These are phyloP conservation scores for Psittacula derbiana DNA, from an alignment of 2,797 vertebrate genomes.

Conservation along the genomic window DNA sequence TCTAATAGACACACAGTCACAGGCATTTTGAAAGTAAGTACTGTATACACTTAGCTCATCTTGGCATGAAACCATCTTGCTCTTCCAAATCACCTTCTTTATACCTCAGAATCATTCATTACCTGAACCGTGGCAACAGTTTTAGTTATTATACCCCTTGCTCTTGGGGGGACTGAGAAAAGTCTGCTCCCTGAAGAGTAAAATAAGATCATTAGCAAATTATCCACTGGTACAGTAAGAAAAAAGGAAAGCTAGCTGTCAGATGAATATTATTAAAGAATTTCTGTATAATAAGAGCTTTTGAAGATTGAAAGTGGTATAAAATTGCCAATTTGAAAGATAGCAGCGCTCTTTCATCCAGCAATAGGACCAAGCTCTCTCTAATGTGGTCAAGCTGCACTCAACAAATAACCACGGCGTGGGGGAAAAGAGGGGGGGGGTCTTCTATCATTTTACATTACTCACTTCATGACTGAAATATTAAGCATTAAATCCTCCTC, in stretches of 20 bases:
- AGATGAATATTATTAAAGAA: conserved; percentile 51
- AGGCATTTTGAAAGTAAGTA: background rate
- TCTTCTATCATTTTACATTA: background rate
- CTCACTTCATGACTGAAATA: background rate
- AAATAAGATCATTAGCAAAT: conserved; percentile 57
- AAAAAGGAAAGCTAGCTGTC: conserved; percentile 11
- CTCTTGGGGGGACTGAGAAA: background rate
- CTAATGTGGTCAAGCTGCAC: background rate
- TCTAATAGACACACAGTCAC: background rate
- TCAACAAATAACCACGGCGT: background rate
- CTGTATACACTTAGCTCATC: background rate
- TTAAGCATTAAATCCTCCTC: background rate
- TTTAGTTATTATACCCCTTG: background rate
- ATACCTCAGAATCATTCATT: background rate
- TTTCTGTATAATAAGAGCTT: conserved; percentile 44
- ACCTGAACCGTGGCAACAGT: background rate
- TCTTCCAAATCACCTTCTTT: background rate
- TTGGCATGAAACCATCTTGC: background rate
- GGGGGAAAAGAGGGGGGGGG: no score
- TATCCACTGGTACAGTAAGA: background rate
- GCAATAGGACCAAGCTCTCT: background rate
- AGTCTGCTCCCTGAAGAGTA: conserved; percentile 7
- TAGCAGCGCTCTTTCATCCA: conserved; percentile 13
- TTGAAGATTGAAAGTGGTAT: conserved; percentile 40
- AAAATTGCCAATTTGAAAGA: conserved; percentile 51